Conservation (phyloP, 2,888 invertebrate species). For the Himalopsyche japonica region DNA sequence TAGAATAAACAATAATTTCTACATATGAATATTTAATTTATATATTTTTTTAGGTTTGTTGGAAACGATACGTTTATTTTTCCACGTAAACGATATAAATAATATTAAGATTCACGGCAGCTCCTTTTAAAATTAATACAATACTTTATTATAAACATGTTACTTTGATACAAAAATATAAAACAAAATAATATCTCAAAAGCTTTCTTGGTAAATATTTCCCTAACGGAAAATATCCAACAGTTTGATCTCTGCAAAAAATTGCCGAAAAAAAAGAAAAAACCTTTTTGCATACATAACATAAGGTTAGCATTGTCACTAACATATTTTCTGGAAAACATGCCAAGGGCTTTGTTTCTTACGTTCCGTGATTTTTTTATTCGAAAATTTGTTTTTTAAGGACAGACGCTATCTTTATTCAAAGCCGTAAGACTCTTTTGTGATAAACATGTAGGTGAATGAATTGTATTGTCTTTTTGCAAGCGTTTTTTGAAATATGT, state of each 20-base stretch:
- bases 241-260: neutral
- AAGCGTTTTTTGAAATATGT: neutral
- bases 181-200: neutral
- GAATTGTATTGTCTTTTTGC: neutral
- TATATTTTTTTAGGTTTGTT: too few species aligned
- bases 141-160: neutral
- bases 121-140: neutral
- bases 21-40: too few species aligned
- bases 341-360: neutral
- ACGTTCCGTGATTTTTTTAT: neutral
- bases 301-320: neutral
- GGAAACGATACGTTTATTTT: too few species aligned
- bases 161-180: neutral
- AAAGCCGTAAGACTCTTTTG: neutral
- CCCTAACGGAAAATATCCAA: neutral
- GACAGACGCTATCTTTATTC: neutral
- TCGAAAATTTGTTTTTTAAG: neutral
- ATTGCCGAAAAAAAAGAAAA: neutral
- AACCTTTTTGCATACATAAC: neutral
- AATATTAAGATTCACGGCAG: neutral
- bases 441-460: neutral
- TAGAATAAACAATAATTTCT: too few species aligned
- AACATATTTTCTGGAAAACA: neutral
- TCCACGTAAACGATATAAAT: neutral
- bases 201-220: neutral